Evolutionary conservation across 2,113 vertebrate genomes (phyloP).

Genomic region (Motacilla alba): DNA sequence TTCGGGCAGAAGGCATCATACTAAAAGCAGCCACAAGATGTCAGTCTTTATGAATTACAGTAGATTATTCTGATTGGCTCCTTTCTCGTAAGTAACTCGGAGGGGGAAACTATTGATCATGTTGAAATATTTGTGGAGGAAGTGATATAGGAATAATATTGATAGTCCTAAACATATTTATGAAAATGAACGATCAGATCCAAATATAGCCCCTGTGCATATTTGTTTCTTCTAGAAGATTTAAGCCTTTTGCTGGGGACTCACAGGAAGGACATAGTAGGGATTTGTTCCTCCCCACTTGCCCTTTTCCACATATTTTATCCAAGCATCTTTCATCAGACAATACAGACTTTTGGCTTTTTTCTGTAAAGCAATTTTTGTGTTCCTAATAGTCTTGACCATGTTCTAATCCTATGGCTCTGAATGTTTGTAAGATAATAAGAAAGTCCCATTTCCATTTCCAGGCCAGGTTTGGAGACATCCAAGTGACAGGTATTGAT

Average conservation of each 20-base stretch:
- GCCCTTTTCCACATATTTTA: neutral
- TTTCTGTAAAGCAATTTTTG: neutral
- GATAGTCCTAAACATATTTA: neutral
- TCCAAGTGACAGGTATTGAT: neutral
- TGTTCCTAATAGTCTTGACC: neutral
- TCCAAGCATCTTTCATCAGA: neutral
- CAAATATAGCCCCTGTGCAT: neutral
- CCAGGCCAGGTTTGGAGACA: neutral
- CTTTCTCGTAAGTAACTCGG: neutral
- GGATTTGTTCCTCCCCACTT: neutral
- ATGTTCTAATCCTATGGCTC: neutral
- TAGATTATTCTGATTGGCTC: neutral
- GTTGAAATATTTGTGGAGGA: neutral
- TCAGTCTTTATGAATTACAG: conserved; percentile 62
- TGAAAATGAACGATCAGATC: neutral
- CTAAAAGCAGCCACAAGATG: conserved; percentile 69
- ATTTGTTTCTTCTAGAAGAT: neutral
- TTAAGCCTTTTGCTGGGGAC: neutral
- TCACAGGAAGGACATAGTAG: neutral
- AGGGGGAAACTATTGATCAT: neutral
- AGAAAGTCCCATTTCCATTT: neutral
- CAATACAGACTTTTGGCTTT: neutral
- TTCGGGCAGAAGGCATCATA: neutral
- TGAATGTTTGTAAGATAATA: neutral
- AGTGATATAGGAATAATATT: neutral